Percentiles rank a stretch among this genome's conserved stretches.
phyloP scores from a whole-genome alignment of 2,888 invertebrate genomes.

The Chloroclystis v-ata region DNA sequence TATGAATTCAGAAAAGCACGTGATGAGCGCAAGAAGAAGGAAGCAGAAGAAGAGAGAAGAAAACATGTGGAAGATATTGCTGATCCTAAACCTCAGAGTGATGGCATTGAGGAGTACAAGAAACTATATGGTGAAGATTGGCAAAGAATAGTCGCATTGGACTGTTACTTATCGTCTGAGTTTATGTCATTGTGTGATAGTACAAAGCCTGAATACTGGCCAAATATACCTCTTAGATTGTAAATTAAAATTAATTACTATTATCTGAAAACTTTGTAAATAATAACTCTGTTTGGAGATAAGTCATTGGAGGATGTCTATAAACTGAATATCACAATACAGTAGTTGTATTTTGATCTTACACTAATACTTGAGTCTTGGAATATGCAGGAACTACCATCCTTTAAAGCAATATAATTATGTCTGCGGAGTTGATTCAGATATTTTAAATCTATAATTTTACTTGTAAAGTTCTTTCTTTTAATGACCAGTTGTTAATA shows the following conservation, averaged over 20 bases:
- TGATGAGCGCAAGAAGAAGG: conserved; percentile 43
- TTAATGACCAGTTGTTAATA: no score
- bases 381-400: no score
- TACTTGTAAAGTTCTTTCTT: no score
- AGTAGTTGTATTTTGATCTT: no score
- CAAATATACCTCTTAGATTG: conserved; percentile 81
- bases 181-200: conserved; percentile 80
- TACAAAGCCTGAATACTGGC: conserved; percentile 83
- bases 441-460: no score
- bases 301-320: no score
- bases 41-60: conserved; percentile 34
- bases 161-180: conserved; percentile 82
- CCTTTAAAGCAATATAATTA: no score
- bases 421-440: no score
- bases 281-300: no score
- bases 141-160: conserved; percentile 83
- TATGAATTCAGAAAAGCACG: conserved; percentile 72
- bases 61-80: conserved; percentile 31
- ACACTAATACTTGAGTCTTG: no score
- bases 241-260: conserved; percentile 22
- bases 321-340: no score
- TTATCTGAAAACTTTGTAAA: no score
- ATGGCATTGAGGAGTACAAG: conserved; percentile 58
- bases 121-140: conserved; percentile 82
- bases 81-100: conserved; percentile 35